Percentiles rank a stretch among this genome's conserved stretches.
Conservation (phyloP, 2,113 vertebrate species). For the Strix aluco region DNA sequence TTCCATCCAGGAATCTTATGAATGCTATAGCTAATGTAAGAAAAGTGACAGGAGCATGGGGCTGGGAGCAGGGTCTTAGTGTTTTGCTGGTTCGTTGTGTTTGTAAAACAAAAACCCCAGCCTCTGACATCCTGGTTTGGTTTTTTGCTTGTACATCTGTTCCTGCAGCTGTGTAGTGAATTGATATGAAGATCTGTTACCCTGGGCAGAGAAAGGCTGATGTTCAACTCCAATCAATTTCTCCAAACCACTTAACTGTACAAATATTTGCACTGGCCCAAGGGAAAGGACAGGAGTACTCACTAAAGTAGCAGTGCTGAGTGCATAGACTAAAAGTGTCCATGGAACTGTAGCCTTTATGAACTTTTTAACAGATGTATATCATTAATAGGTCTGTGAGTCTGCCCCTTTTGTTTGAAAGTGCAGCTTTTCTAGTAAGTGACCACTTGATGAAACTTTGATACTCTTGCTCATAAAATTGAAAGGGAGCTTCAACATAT, state of each 20-base stretch:
- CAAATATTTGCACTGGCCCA: neutral
- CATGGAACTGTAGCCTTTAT: neutral
- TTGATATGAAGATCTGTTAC: neutral
- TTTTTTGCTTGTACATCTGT: neutral
- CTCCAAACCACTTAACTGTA: neutral
- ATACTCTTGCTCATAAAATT: neutral
- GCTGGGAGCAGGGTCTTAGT: neutral
- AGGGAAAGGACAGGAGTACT: neutral
- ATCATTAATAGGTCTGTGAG: neutral
- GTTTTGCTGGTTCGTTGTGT: neutral
- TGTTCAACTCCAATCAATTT: neutral
- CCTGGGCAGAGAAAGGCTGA: neutral
- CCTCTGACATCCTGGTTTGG: neutral
- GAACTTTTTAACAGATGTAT: neutral
- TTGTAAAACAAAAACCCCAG: neutral
- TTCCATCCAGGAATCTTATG: neutral
- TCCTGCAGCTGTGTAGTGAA: neutral
- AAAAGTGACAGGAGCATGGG: neutral
- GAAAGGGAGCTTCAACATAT: neutral
- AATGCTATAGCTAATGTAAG: neutral
- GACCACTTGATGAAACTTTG: neutral
- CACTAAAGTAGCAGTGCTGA: neutral
- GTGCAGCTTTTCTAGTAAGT: neutral
- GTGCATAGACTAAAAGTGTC: neutral
- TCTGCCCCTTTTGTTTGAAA: neutral